Percentiles rank a stretch among this genome's conserved stretches.
Evolutionary conservation across 2,888 invertebrate genomes (phyloP).

Genomic region (Ophion ventricosus): DNA sequence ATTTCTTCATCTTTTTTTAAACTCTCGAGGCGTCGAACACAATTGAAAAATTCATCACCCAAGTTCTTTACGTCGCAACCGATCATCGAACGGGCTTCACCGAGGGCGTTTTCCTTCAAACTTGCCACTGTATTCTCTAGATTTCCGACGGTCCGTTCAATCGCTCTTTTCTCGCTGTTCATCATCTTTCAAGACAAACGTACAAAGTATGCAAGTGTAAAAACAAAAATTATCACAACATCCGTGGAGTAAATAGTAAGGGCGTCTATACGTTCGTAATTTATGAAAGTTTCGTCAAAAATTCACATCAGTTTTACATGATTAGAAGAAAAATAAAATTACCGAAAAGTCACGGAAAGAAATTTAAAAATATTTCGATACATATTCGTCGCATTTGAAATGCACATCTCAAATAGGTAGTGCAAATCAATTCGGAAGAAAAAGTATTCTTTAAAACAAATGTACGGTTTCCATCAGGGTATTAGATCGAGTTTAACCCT

Average conservation of each 20-base stretch:
- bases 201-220: background rate
- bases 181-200: slow-evolving; percentile 71
- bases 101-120: slow-evolving; percentile 71
- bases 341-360: no score
- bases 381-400: no score
- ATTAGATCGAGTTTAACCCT: no score
- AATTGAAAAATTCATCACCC: slow-evolving; percentile 73
- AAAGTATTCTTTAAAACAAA: no score
- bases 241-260: background rate
- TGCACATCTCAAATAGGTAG: no score
- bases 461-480: no score
- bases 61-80: slow-evolving; percentile 68
- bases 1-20: background rate
- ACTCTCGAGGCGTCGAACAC: slow-evolving; percentile 67
- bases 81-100: slow-evolving; percentile 71
- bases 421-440: no score
- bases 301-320: no score
- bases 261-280: background rate
- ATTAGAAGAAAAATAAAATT: no score
- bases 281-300: background rate
- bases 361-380: no score
- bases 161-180: slow-evolving; percentile 77
- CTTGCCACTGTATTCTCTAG: slow-evolving; percentile 73
- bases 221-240: background rate
- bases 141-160: slow-evolving; percentile 74